A percentile compares a stretch with the other conserved stretches of the same genome.
Conservation (phyloP, 2,113 vertebrate genomes). For the Colinus virginianus region DNA sequence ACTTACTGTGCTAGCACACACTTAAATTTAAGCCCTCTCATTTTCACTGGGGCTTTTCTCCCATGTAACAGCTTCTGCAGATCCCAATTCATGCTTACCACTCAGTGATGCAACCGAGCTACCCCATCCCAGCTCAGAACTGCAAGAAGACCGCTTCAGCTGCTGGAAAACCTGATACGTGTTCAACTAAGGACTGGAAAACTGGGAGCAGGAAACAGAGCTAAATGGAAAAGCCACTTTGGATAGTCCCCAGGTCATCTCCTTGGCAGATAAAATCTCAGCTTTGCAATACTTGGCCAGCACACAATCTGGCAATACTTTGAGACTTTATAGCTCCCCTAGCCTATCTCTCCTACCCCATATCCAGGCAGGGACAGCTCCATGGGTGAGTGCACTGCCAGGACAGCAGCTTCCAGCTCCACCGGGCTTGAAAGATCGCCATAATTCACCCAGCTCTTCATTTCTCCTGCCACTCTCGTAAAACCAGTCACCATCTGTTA, state of each 20-base stretch:
- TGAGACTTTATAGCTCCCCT: background rate
- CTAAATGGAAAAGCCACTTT: background rate
- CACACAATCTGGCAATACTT: background rate
- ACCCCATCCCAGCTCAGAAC: background rate
- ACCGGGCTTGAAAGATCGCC: background rate
- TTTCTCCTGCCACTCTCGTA: background rate
- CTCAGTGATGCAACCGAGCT: background rate
- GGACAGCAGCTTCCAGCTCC: background rate
- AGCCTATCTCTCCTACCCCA: background rate
- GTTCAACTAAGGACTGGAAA: slow-evolving; percentile 15
- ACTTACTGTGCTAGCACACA: background rate
- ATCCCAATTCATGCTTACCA: background rate
- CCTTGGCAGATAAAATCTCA: background rate
- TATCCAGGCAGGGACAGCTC: background rate
- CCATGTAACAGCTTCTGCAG: background rate
- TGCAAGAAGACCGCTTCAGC: background rate
- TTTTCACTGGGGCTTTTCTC: slow-evolving; percentile 9
- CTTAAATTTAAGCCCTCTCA: background rate
- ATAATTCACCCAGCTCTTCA: background rate
- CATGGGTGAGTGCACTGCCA: rapidly evolving
- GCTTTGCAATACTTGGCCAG: background rate
- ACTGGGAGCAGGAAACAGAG: slow-evolving; percentile 5
- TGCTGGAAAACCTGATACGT: background rate
- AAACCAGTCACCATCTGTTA: background rate
- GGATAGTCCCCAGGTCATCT: background rate